phyloP scores from a whole-genome alignment of 1,140 invertebrate species.

The Tetramorium alpestre region DNA sequence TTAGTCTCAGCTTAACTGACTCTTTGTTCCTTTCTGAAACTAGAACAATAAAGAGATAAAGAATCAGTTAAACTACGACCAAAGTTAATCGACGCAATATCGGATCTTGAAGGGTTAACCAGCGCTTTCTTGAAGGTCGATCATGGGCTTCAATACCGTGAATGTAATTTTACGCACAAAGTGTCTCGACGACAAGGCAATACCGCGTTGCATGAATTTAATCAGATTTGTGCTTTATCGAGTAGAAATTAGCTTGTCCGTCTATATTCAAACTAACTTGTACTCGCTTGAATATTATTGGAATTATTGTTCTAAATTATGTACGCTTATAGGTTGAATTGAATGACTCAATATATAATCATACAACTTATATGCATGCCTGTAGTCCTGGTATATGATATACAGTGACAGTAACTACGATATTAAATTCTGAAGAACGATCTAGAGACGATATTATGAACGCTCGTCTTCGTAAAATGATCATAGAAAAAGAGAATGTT shows the following conservation, averaged over 20 bases:
- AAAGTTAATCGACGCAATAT: conserved; percentile 23
- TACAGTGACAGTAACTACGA: conserved; percentile 37
- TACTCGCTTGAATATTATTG: conserved; percentile 1
- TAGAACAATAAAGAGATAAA: conserved; percentile 23
- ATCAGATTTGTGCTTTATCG: conserved; percentile 21
- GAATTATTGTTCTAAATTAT: conserved; percentile 15
- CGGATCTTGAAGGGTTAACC: conserved; percentile 14
- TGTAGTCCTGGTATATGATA: neutral
- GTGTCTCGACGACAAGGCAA: neutral
- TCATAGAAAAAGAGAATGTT: conserved; percentile 14
- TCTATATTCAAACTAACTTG: neutral
- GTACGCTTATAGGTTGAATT: neutral
- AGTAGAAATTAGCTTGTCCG: conserved; percentile 14
- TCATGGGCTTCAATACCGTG: neutral
- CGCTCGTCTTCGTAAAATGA: conserved; percentile 33
- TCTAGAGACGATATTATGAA: conserved; percentile 31
- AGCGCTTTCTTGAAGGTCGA: conserved; percentile 22
- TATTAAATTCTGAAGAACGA: conserved; percentile 52
- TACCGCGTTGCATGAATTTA: conserved; percentile 1
- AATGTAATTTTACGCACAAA: conserved; percentile 23
- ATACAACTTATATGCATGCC: neutral
- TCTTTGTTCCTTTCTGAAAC: conserved; percentile 34
- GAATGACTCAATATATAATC: conserved; percentile 15
- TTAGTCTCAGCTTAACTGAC: conserved; percentile 31
- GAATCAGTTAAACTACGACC: conserved; percentile 20